Evolutionary conservation across 2,113 vertebrate species (phyloP), one percentile per base, ranked within the genome.

Genomic region (Morphnarchus princeps): DNA sequence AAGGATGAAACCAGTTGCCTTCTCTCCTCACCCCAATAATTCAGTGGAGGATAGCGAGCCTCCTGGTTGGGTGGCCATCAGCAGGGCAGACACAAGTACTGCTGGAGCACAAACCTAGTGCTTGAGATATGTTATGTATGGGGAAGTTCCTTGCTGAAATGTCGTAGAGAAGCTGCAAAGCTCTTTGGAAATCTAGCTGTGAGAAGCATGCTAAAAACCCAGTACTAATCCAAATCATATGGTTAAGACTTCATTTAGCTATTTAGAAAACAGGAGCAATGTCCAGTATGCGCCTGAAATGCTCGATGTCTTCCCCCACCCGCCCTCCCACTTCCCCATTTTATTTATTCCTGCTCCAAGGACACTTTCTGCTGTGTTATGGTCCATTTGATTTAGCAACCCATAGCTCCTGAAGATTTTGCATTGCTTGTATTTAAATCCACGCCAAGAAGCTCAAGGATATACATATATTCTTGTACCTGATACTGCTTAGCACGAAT

Each of bases 241-340:
- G n/a, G 28, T 43, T 59, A 54, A 52, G 43, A 45, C 32, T 91
- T 59, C 7, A 32, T 36, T 24, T 81, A 79, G 25, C 10, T 45
- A 59, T 63, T 80, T 12, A 85, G 36, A 76, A 91, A 85, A 71
- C 13, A 26, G 32, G 9, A 87, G 15, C 12, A 4, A 34, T 17
- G 34, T 59, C 62, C 57, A 59, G 6, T 25, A 38, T 4, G 14
- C 42, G 14, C 49, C 36, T 52, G 28, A 50, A 81, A 73, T 16
- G 47, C n/a, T 67, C 0, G 0, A 32, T 50, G 73, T 78, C 24
- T 78, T 18, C 11, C 28, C 34, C 9, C 4, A 19, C 34, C 7
- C 9, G 1, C 4, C 8, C 24, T 32, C 16, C 58, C 31, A 6
- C 28, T 61, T 83, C 22, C 15, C 32, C 1, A 4, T 76, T 72